Evolutionary conservation across 2,888 invertebrate genomes (phyloP).

Genomic region (Dynastes maya): DNA sequence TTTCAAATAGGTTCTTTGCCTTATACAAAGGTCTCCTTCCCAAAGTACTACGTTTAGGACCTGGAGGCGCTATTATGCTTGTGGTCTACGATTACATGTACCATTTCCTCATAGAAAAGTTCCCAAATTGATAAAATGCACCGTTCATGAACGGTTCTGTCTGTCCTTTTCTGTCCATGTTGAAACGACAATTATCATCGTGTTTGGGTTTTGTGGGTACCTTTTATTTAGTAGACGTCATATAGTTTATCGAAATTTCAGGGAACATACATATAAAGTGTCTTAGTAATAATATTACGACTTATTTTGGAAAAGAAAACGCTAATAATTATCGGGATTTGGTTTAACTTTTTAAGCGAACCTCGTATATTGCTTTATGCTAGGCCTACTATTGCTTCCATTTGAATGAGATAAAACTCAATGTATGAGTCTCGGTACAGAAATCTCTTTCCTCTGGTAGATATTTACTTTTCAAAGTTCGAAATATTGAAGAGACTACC

Average conservation of each 20-base stretch:
- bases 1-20: conserved; percentile 81
- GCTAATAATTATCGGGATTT: neutral
- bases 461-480: neutral
- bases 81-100: conserved; percentile 93
- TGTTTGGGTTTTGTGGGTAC: too few relatives aligned
- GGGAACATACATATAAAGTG: conserved; percentile 19
- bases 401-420: neutral
- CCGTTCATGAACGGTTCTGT: neutral
- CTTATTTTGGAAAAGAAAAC: neutral
- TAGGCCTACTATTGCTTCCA: neutral
- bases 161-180: neutral
- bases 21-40: conserved; percentile 94
- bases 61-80: conserved; percentile 96
- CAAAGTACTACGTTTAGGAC: conserved; percentile 92
- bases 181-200: neutral
- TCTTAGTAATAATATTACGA: conserved; percentile 4
- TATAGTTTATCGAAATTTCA: conserved; percentile 8
- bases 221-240: neutral
- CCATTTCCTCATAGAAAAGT: conserved; percentile 77
- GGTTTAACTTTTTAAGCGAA: neutral
- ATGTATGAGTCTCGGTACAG: neutral
- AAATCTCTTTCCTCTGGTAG: neutral
- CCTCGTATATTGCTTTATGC: neutral
- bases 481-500: neutral
- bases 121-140: conserved; percentile 58